Evolutionary conservation across 2,113 vertebrate genomes (phyloP).

Genomic region (Fregata magnificens): DNA sequence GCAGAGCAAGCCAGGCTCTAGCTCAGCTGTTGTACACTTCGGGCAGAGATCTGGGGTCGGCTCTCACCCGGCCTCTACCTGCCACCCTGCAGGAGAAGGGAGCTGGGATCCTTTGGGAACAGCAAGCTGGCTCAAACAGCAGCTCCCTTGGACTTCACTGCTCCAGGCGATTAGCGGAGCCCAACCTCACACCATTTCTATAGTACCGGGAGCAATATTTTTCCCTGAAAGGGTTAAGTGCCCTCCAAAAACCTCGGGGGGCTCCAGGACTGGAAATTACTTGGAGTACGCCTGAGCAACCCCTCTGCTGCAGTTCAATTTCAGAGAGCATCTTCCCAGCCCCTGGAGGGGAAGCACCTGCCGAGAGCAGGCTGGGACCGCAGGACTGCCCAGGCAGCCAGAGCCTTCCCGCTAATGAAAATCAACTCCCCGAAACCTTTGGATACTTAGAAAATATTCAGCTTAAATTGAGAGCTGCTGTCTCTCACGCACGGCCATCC

Average conservation of each 20-base stretch:
- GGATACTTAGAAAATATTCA: background rate
- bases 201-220: background rate
- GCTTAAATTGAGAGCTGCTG: background rate
- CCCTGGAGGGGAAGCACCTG: background rate
- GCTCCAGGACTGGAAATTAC: background rate
- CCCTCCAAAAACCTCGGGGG: background rate
- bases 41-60: background rate
- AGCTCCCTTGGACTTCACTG: background rate
- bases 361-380: background rate
- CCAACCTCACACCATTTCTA: background rate
- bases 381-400: background rate
- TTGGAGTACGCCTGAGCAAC: background rate
- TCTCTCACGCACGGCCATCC: rapidly evolving
- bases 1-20: background rate
- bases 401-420: background rate
- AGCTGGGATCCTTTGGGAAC: background rate
- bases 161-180: background rate
- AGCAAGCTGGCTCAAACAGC: background rate
- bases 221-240: background rate
- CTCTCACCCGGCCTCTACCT: background rate
- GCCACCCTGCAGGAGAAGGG: background rate
- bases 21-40: rapidly evolving
- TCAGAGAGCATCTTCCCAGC: background rate
- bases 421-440: background rate
- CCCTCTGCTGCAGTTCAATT: background rate